Percentiles rank a stretch among this genome's conserved stretches.
phyloP scores from a whole-genome alignment of 2,113 vertebrate species.

The Misgurnus anguillicaudatus region DNA sequence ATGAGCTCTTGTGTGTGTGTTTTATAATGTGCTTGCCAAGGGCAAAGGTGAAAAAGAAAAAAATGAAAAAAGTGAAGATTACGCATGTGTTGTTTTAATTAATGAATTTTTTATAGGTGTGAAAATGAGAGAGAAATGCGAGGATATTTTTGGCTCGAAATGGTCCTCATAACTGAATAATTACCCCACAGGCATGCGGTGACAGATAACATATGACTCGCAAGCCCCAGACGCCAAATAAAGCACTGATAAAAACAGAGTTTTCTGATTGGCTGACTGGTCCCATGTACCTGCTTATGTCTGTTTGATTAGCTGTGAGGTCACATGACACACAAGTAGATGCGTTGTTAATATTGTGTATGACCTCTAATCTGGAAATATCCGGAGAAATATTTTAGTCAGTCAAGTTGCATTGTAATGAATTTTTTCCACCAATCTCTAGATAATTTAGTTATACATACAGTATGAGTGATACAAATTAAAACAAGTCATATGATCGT shows the following conservation, averaged over 20 bases:
- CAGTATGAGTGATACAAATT: too few relatives aligned
- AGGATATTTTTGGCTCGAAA: constrained; percentile 5
- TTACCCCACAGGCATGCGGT: constrained; percentile 19
- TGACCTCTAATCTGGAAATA: background rate
- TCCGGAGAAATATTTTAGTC: background rate
- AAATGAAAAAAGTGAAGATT: background rate
- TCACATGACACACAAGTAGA: background rate
- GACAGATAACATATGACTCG: constrained; percentile 35
- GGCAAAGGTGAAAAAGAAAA: background rate
- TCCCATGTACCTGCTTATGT: background rate
- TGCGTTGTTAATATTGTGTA: background rate
- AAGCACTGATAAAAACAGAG: constrained; percentile 1
- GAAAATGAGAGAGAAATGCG: constrained; percentile 18
- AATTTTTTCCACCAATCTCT: background rate
- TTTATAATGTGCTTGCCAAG: background rate
- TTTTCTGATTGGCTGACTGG: background rate
- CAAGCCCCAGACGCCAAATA: constrained; percentile 5
- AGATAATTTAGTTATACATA: too few relatives aligned
- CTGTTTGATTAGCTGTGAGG: background rate
- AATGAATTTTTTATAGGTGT: background rate
- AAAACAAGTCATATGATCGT: too few relatives aligned
- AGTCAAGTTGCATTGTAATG: background rate
- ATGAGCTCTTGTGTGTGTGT: background rate
- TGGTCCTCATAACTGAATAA: constrained; percentile 3
- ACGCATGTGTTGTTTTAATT: constrained; percentile 8